phyloP scores from a whole-genome alignment of 2,888 invertebrate species.

The Xylocampa areola region DNA sequence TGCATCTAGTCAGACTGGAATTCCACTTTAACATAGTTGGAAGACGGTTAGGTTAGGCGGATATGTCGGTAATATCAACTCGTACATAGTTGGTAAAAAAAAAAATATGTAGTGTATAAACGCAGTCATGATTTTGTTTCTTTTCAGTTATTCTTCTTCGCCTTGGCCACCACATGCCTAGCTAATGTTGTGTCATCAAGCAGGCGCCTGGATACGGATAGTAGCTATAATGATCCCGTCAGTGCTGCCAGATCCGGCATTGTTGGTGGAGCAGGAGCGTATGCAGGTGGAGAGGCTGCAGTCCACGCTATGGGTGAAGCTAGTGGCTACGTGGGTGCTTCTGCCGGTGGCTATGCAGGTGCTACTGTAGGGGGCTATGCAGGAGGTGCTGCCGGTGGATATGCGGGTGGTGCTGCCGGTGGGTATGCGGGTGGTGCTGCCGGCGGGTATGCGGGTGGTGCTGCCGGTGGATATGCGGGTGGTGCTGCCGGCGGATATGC shows the following conservation, averaged over 20 bases:
- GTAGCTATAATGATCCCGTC: constrained; percentile 10
- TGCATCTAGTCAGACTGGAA: too few relatives aligned
- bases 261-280: neutral
- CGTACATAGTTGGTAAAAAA: too few relatives aligned
- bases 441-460: neutral
- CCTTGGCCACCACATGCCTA: constrained; percentile 35
- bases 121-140: neutral
- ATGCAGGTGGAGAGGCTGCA: neutral
- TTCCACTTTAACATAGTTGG: too few relatives aligned
- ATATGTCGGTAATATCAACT: too few relatives aligned
- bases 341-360: neutral
- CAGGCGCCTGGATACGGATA: neutral
- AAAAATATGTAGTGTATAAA: too few relatives aligned
- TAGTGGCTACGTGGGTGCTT: too few relatives aligned
- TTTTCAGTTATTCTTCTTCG: constrained; percentile 42
- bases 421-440: constrained; percentile 5
- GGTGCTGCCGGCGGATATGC: neutral
- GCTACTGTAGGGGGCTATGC: constrained; percentile 5
- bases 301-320: constrained; percentile 20
- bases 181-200: constrained; percentile 20
- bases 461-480: constrained; percentile 7
- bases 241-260: too few relatives aligned
- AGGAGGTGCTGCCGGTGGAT: neutral
- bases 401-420: neutral
- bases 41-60: too few relatives aligned